Base-by-base conservation (phyloP, 2,888 invertebrate species). In the Drosophila prostipennis region DNA sequence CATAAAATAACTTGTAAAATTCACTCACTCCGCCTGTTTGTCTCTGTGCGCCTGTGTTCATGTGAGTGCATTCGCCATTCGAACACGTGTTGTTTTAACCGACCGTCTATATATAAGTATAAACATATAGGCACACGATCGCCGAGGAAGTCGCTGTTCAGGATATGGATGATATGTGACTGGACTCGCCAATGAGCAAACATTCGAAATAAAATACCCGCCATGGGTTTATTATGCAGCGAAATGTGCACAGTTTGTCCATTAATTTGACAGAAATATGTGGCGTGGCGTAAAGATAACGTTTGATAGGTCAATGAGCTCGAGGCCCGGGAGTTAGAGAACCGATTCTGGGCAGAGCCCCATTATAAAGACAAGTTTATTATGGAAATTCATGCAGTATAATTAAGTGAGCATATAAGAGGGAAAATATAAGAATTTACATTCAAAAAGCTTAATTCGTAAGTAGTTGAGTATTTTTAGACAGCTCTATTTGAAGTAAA, bases 1-100 rank as follows among this genome's bases (percentile, higher is more conserved):
- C 87, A 84, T 80, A 84, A 83, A 84, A 86, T 88, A 83, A 83
- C 84, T 84, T 84, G 84, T 84, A 84, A 80, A 86, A 65, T 83
- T 86, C 80, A 88, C 72, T 86, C 80, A 76, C 87, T 71, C 48
- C 43, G 39, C 16, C 46, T 46, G 14, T 46, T 46, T 46, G 19
- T 32, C 61, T 61, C 46, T 55, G 8, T 32, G 14, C 23, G 7
- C 26, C 36, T 60, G 48, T 57, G 58, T 68, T 48, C 59, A 48
- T 57, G 56, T 58, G 58, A 58, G 53, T 69, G 55, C 57, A 74
- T 56, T 69, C 63, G 73, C 73, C 73, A 52, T 63, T 40, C 64
- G 73, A 63, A 71, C 71, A 71, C 71, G 70, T 73, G 65, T 61
- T 52, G 59, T 55, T 79, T 74, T 85, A 76, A 72, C 84, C 76